Percentiles rank a stretch among this genome's conserved stretches.
phyloP scores from a whole-genome alignment of 2,113 vertebrate genomes.

The Megaceryle maxima region DNA sequence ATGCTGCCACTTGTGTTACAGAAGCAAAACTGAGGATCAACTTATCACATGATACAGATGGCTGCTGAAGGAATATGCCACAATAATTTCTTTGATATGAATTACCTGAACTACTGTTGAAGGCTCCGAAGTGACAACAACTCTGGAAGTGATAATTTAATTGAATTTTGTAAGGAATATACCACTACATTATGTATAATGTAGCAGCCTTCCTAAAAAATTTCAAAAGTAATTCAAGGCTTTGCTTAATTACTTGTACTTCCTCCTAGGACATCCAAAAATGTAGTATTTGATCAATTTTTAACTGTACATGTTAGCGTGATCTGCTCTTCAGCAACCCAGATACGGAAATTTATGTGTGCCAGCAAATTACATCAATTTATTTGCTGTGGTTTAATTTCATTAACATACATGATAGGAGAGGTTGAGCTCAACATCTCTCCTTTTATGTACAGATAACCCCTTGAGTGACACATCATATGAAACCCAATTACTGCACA shows the following conservation, averaged over 20 bases:
- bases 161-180: slow-evolving; percentile 27
- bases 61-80: neutral
- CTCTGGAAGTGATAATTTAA: neutral
- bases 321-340: neutral
- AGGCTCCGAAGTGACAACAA: slow-evolving; percentile 24
- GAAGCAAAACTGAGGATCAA: slow-evolving; percentile 37
- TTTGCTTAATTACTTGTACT: slow-evolving; percentile 39
- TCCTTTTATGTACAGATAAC: slow-evolving; percentile 51
- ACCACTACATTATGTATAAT: neutral
- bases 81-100: slow-evolving; percentile 28
- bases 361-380: slow-evolving; percentile 37
- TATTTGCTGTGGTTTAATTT: slow-evolving; percentile 66
- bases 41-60: slow-evolving; percentile 38
- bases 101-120: slow-evolving; percentile 32
- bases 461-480: neutral
- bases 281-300: neutral
- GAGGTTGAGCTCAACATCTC: neutral
- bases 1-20: neutral
- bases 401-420: slow-evolving; percentile 35
- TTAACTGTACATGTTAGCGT: neutral
- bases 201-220: neutral
- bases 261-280: slow-evolving; percentile 26
- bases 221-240: slow-evolving; percentile 32
- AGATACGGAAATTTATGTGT: slow-evolving; percentile 1
- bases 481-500: slow-evolving; percentile 36